Conservation (phyloP, 2,113 vertebrate species). For the Amphiprion percula region DNA sequence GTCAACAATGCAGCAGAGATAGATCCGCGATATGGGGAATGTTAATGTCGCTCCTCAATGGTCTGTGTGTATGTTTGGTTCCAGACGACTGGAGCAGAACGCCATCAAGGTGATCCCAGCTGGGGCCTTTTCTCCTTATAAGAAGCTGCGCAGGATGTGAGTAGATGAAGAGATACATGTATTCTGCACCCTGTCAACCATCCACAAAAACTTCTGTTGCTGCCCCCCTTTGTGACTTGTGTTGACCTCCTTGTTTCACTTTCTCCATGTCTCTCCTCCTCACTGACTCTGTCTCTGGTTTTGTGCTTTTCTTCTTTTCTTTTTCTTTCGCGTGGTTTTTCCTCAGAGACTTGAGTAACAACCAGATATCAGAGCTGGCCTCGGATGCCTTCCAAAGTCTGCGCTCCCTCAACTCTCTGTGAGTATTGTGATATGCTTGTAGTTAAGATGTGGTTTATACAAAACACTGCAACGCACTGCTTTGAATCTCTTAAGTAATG, state of each 20-base stretch:
- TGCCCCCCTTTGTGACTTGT: slow-evolving; percentile 8
- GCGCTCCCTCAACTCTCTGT: slow-evolving; percentile 98
- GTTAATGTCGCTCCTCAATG: slow-evolving; percentile 65
- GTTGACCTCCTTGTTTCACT: slow-evolving; percentile 21
- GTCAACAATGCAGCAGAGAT: slow-evolving; percentile 49
- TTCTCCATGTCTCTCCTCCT: slow-evolving; percentile 10
- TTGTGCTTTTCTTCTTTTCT: slow-evolving; percentile 37
- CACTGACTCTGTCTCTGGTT: slow-evolving; percentile 1
- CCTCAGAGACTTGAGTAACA: slow-evolving; percentile 97
- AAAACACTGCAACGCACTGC: neutral
- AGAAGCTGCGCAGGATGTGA: slow-evolving; percentile 97
- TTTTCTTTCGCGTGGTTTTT: slow-evolving; percentile 63
- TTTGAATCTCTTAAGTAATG: too few species aligned
- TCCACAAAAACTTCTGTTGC: slow-evolving; percentile 18
- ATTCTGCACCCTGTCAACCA: slow-evolving; percentile 43
- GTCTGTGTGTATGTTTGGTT: slow-evolving; percentile 79
- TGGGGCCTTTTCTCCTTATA: slow-evolving; percentile 97
- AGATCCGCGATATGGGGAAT: slow-evolving; percentile 59
- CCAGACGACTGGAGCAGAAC: slow-evolving; percentile 98
- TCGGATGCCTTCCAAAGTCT: slow-evolving; percentile 97
- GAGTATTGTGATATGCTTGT: slow-evolving; percentile 79
- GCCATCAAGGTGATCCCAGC: slow-evolving; percentile 97
- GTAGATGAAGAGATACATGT: slow-evolving; percentile 75
- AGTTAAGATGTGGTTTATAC: neutral
- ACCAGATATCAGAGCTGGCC: slow-evolving; percentile 97